Conservation (phyloP, 2,888 invertebrate species). For the Tetragonisca angustula region DNA sequence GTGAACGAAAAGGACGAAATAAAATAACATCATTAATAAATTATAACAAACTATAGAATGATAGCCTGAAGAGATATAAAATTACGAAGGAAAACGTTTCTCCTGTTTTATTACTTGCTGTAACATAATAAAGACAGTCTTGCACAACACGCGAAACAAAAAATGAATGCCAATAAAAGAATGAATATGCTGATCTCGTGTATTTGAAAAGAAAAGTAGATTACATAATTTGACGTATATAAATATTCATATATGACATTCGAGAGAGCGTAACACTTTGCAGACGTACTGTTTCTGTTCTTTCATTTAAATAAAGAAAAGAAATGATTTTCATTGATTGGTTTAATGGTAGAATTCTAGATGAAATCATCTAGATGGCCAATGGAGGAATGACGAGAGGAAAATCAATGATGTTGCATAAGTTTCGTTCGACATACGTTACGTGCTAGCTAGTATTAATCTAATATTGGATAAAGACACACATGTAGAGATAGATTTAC, state of each 20-base stretch:
- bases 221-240: neutral
- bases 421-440: conserved; percentile 12
- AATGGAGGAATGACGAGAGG: conserved; percentile 9
- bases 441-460: conserved; percentile 33
- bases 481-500: conserved; percentile 16
- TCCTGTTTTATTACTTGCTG: too few species aligned
- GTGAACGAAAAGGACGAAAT: neutral
- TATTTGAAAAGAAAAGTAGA: neutral
- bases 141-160: neutral
- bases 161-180: neutral
- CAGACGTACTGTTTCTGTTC: neutral
- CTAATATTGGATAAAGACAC: conserved; percentile 22
- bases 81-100: neutral
- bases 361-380: conserved; percentile 7
- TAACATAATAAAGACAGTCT: neutral
- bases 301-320: neutral
- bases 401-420: conserved; percentile 1
- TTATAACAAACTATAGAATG: neutral
- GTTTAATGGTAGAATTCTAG: neutral
- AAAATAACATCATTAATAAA: neutral
- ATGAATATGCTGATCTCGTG: neutral
- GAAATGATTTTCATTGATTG: conserved; percentile 25
- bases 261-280: neutral
- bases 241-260: conserved; percentile 5
- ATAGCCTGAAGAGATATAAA: neutral